A percentile compares a stretch with the other conserved stretches of the same genome.
These are phyloP conservation scores for Halcyon badia DNA, from an alignment of 2,797 vertebrate genomes.

Conservation along the genomic window DNA sequence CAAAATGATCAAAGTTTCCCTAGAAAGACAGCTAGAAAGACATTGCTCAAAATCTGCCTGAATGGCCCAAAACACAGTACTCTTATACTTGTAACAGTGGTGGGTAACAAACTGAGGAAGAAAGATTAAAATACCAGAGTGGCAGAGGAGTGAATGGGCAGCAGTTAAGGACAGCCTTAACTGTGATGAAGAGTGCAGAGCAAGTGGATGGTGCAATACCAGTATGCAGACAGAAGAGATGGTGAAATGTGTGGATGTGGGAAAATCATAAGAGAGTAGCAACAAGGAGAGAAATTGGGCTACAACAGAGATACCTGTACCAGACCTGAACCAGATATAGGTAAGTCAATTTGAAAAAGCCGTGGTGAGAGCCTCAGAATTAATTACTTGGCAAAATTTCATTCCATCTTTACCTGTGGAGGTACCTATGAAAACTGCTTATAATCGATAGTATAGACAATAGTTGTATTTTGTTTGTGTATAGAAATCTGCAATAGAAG, in stretches of 20 bases:
- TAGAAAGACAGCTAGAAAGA: background rate
- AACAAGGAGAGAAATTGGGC: background rate
- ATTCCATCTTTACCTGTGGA: background rate
- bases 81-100: background rate
- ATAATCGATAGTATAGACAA: background rate
- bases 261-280: background rate
- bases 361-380: background rate
- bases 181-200: background rate
- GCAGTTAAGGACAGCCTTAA: background rate
- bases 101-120: background rate
- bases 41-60: background rate
- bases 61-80: background rate
- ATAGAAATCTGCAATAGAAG: background rate
- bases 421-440: background rate
- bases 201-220: background rate
- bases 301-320: background rate
- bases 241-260: background rate
- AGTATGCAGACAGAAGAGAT: background rate
- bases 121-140: background rate
- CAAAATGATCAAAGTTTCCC: background rate
- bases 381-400: background rate
- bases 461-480: background rate
- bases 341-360: background rate
- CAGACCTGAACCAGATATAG: background rate
- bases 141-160: background rate